Base-by-base conservation (phyloP, 2,888 invertebrate species). In the Spodoptera picta region DNA sequence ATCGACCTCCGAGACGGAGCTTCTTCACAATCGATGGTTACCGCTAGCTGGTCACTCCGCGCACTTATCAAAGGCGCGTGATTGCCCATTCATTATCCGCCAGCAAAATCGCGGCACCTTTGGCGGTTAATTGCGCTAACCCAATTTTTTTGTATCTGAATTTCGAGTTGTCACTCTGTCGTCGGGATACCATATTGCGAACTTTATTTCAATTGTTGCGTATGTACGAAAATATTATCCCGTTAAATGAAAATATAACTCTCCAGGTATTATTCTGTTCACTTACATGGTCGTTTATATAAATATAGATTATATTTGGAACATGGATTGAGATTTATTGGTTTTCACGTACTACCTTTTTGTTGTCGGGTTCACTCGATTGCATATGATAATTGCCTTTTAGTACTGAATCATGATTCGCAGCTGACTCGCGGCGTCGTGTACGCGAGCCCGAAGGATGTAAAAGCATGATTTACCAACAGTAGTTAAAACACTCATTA, bases 401-500 rank as follows among this genome's bases (percentile, higher is more conserved):
- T 63, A 49, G 56, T 60, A 60, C 67, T 60, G 66, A 72, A 75
- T 66, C 77, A 77, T 73, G 82, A 64, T 75, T 68, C 55, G 80
- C 83, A 84, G 78, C 78, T 83, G 82, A 81, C 59, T 76, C 66
- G 70, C 64, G 70, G 70, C 75, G 70, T 80, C 76, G 76, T 72
- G 68, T 81, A 75, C 78, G 76, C 75, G 79, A 77, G 79, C 83
- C 75, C 76, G 77, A 80, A 83, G 82, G 84, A 85, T 75, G 78
- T 82, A 84, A 82, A 83, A 79, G 77, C 81, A 89, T 91, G 90
- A 92, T 91, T 91, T 91, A 91, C 87, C 86, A 87, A 87, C 89
- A 89, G 91, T 89, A 91, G 90, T 92, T 90, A 92, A 91, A 90
- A 88, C 85, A 84, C 85, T 91, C 90, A 92, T 92, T 92, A 92